phyloP scores from a whole-genome alignment of 1,140 invertebrate genomes.

The Zaprionus lachaisei region DNA sequence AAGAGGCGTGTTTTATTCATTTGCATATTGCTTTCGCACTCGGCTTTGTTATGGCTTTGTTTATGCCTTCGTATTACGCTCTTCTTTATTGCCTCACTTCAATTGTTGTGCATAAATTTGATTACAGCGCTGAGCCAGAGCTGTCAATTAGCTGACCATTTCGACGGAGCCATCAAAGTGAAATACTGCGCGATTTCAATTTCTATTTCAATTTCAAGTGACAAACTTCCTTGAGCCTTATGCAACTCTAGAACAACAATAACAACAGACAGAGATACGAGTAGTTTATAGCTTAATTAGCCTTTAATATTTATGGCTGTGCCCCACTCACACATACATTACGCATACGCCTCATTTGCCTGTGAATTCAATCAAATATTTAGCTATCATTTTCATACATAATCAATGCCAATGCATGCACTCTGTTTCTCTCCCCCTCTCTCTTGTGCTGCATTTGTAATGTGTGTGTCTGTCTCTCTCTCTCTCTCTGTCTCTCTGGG shows the following conservation, averaged over 20 bases:
- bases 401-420: conserved; percentile 17
- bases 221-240: background rate
- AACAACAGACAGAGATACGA: too few relatives aligned
- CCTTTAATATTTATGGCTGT: conserved; percentile 57
- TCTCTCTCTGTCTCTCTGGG: conserved; percentile 2
- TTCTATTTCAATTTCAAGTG: background rate
- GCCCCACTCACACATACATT: conserved; percentile 7
- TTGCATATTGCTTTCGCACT: conserved; percentile 78
- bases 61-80: conserved; percentile 69
- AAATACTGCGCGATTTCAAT: background rate
- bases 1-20: conserved; percentile 64
- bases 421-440: conserved; percentile 4
- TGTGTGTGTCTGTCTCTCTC: background rate
- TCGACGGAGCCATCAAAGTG: conserved; percentile 6
- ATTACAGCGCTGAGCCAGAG: conserved; percentile 56
- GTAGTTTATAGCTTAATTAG: conserved; percentile 31
- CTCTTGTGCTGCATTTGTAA: conserved; percentile 10
- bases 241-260: conserved; percentile 8
- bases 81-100: conserved; percentile 71
- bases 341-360: conserved; percentile 46
- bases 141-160: conserved; percentile 66
- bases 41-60: conserved; percentile 76
- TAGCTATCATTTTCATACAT: conserved; percentile 54
- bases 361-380: conserved; percentile 46
- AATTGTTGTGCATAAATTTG: conserved; percentile 78